These are phyloP conservation scores for Danio tinwini DNA, from an alignment of 2,797 vertebrate species.

Conservation along the genomic window DNA sequence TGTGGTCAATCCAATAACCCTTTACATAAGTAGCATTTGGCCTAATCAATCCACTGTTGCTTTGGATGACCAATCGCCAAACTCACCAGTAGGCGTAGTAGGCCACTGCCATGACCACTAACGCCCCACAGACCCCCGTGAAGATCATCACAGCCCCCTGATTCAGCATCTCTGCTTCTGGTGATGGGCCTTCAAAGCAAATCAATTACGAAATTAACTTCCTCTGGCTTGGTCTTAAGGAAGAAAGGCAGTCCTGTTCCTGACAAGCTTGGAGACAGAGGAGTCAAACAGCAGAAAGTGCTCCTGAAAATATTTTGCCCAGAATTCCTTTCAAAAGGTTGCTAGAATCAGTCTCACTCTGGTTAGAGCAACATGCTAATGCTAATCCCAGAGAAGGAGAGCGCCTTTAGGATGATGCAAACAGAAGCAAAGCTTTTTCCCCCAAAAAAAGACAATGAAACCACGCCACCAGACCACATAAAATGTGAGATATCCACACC, in stretches of 20 bases:
- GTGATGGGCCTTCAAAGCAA: background rate
- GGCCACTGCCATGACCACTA: constrained; percentile 87
- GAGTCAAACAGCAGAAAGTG: background rate
- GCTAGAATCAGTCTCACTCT: background rate
- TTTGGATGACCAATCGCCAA: background rate
- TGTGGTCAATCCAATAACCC: constrained; percentile 23
- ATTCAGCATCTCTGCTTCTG: constrained; percentile 79
- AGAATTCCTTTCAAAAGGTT: constrained; percentile 8
- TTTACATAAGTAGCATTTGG: background rate
- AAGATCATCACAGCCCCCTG: constrained; percentile 88
- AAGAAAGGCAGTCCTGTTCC: background rate
- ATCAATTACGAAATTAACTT: background rate
- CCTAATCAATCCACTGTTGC: background rate
- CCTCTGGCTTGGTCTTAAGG: background rate
- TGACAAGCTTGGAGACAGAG: constrained; percentile 6
- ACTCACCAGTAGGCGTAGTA: constrained; percentile 98
- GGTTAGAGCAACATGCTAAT: constrained; percentile 66
- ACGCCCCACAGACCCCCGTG: constrained; percentile 85
- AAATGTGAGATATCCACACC: too few species aligned
- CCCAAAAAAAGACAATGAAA: background rate
- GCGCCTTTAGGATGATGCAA: constrained; percentile 71
- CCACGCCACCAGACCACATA: constrained; percentile 22
- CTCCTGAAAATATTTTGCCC: background rate
- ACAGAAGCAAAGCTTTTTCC: constrained; percentile 46
- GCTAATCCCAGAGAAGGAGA: constrained; percentile 68